phyloP scores from a whole-genome alignment of 2,888 invertebrate species.

The Rhingia rostrata region DNA sequence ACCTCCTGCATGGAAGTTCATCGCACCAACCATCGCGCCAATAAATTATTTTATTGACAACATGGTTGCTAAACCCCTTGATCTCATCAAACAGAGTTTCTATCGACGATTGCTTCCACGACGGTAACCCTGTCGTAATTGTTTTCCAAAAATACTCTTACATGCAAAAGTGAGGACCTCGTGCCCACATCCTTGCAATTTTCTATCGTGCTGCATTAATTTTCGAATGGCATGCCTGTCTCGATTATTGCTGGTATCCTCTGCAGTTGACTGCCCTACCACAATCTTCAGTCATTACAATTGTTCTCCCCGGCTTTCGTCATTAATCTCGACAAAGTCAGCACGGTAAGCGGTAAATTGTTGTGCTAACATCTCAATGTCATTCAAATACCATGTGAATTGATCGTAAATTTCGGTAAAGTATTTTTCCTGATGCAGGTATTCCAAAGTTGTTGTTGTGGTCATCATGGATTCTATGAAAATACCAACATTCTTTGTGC shows the following conservation, averaged over 20 bases:
- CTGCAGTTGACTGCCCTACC: neutral
- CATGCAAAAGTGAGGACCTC: slow-evolving; percentile 16
- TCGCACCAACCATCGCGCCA: too few species aligned
- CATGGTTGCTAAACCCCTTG: too few species aligned
- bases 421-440: slow-evolving; percentile 67
- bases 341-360: slow-evolving; percentile 78
- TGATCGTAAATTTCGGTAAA: slow-evolving; percentile 78
- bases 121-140: slow-evolving; percentile 42
- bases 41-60: too few species aligned
- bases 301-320: slow-evolving; percentile 57
- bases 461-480: slow-evolving; percentile 66
- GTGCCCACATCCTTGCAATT: neutral
- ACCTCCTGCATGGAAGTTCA: too few species aligned
- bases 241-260: slow-evolving; percentile 70
- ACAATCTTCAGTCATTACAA: neutral
- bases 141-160: slow-evolving; percentile 42
- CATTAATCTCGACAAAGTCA: slow-evolving; percentile 76
- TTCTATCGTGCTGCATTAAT: slow-evolving; percentile 76
- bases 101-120: slow-evolving; percentile 73
- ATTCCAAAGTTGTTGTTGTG: slow-evolving; percentile 3
- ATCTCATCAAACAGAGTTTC: too few species aligned
- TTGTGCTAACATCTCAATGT: slow-evolving; percentile 77
- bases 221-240: slow-evolving; percentile 77
- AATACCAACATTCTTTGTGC: slow-evolving; percentile 78
- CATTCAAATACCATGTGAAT: slow-evolving; percentile 78